Base-by-base conservation (phyloP, 2,888 invertebrate genomes). In the Hydrotaea diabolus region DNA sequence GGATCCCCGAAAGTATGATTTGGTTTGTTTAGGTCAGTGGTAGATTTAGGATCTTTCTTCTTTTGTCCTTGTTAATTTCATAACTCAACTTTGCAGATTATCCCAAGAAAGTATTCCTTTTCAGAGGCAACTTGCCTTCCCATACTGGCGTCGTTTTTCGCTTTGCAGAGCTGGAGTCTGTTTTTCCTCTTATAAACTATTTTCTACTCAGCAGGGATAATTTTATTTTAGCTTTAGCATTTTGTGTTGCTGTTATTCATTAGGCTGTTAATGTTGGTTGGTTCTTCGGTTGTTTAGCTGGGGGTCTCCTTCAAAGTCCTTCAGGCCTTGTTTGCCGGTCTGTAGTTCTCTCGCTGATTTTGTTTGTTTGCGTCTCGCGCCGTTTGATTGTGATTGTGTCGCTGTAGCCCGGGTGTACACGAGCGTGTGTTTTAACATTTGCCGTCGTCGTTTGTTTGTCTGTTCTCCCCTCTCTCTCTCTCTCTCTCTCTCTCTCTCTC, bases 221-320 rank as follows among this genome's bases (percentile, higher is more conserved):
- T 83, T 86, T 74, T 85, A 64, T 85, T 85, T 80, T 84, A n/a
- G 66, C 71, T 82, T 21, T 82, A 69, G 55, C 69, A 49, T 49
- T 49, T 49, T 49, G 49, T 49, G 43, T 82, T 85, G 19, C 36
- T 81, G 59, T 77, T 83, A 83, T 79, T 80, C 62, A 74, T 83
- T 82, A 71, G 43, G 49, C 36, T 82, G 77, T 76, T 86, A 64
- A 85, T 82, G 59, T 80, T 66, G 64, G 43, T 75, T 72, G 46
- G 57, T 46, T 13, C 80, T 53, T 80, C 62, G 64, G 43, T 75
- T 72, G 46, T 71, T 46, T 13, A 26, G 43, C n/a, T 26, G 23
- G 17, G 23, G 39, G 46, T 74, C 36, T 71, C 39, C 9, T 39
- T 11, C 13, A 59, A 59, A 53, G 75, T 49, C 71, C 75, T 80